Evolutionary conservation across 2,888 invertebrate genomes (phyloP), one percentile per base, ranked within the genome.

Genomic region (Plusia festucae): DNA sequence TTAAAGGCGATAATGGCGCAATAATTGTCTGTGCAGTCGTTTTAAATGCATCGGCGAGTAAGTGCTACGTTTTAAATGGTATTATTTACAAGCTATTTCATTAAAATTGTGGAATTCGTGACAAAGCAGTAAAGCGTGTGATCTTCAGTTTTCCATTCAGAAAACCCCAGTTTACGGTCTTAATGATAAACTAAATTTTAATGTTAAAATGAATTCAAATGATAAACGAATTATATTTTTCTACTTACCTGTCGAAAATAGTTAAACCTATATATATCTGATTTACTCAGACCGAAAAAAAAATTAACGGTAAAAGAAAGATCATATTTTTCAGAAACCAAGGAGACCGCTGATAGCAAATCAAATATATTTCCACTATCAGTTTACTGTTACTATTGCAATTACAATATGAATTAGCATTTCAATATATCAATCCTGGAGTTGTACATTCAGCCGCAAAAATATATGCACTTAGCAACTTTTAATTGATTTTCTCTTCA

Each of bases 361-460:
- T 30, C 0, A 9, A 30, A 30, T 9, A 30, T 30, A 30, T 15
- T 34, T 15, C 34, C 34, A 15, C 15, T 15, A 34, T 15, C 15
- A 46, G 9, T 16, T 9, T 18, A 40, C n/a, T 34, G 22, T 22
- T 11, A 40, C 40, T 20, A 30, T 30, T 54, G 44, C 62, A 57
- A 63, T 72, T 68, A 52, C 40, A 60, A 68, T 22, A 46, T 57
- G 60, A 65, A 58, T 27, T 34, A 51, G 13, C 24, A 32, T 3
- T 62, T 61, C 65, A 67, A 77, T 77, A 77, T 72, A 76, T 74
- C 70, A 74, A 70, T 71, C 60, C 72, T 69, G 59, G 71, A 65
- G 75, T 54, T 40, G 61, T 70, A 78, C n/a, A n/a, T n/a, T n/a
- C n/a, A n/a, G n/a, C n/a, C n/a, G n/a, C n/a, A n/a, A n/a, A n/a